A percentile compares a stretch with the other conserved stretches of the same genome.
These are phyloP conservation scores for Pipra filicauda DNA, from an alignment of 2,113 vertebrate genomes.

Conservation along the genomic window DNA sequence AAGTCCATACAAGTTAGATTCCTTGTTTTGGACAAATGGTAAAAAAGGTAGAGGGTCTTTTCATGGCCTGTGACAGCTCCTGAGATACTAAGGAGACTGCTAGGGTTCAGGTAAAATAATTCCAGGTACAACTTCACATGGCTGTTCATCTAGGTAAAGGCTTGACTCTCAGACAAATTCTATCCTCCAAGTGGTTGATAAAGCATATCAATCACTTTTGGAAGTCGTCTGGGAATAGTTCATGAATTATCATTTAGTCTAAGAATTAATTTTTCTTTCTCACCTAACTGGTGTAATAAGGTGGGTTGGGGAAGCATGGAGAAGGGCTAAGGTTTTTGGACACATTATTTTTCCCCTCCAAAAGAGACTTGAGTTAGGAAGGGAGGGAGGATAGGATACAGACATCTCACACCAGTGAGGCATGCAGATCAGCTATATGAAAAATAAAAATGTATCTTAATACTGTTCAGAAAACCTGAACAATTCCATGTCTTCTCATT, in stretches of 20 bases:
- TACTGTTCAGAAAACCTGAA: not conserved
- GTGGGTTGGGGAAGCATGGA: fast-evolving
- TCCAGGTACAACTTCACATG: not conserved
- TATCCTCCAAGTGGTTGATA: not conserved
- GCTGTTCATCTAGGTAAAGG: not conserved
- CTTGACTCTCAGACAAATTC: not conserved
- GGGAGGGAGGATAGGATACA: not conserved
- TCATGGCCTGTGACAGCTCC: fast-evolving
- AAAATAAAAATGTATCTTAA: not conserved
- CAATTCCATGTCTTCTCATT: not conserved
- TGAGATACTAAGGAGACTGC: not conserved
- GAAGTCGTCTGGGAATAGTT: not conserved
- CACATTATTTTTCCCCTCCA: not conserved
- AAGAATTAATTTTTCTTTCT: not conserved
- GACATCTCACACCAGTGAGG: not conserved
- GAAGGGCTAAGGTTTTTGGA: not conserved
- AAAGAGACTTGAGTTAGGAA: not conserved
- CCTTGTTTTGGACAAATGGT: not conserved
- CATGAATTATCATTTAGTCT: not conserved
- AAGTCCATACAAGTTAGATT: not conserved
- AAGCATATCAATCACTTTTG: not conserved
- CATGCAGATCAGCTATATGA: not conserved
- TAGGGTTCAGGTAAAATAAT: not conserved
- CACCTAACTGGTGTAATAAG: not conserved
- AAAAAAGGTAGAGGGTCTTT: not conserved